phyloP scores from a whole-genome alignment of 2,113 vertebrate species.

The Centrocercus urophasianus region DNA sequence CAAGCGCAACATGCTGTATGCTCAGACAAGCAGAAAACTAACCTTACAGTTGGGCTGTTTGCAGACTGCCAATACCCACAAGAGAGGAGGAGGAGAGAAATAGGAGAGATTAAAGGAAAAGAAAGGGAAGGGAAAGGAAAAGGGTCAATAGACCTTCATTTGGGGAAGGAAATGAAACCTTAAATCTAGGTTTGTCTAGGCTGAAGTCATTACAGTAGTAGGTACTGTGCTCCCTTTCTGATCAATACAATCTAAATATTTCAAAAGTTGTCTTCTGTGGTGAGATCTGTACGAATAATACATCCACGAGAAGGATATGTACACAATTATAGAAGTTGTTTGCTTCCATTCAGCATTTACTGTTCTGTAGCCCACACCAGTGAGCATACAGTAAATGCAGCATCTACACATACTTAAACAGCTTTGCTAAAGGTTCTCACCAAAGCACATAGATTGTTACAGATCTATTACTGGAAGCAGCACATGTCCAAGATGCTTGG shows the following conservation, averaged over 20 bases:
- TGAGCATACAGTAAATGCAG: background rate
- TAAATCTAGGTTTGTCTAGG: background rate
- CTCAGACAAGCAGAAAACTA: background rate
- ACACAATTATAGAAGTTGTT: background rate
- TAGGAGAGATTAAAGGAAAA: background rate
- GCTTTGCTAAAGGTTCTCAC: background rate
- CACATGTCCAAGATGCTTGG: background rate
- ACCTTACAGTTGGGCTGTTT: background rate
- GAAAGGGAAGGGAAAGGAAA: background rate
- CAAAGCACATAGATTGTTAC: background rate
- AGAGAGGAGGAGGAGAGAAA: accelerated
- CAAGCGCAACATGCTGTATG: background rate
- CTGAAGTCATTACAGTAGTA: no score
- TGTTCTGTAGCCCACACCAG: background rate
- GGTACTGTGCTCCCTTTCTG: background rate
- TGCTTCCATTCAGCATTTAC: background rate
- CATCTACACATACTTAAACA: background rate
- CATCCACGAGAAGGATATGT: background rate
- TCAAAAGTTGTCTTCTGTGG: background rate
- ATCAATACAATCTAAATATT: background rate
- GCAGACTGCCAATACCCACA: background rate
- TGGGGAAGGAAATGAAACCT: background rate
- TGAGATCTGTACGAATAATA: background rate
- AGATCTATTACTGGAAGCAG: background rate
- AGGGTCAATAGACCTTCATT: background rate